Conservation (phyloP, 1,140 invertebrate genomes). For the Hormaphis cornu region DNA sequence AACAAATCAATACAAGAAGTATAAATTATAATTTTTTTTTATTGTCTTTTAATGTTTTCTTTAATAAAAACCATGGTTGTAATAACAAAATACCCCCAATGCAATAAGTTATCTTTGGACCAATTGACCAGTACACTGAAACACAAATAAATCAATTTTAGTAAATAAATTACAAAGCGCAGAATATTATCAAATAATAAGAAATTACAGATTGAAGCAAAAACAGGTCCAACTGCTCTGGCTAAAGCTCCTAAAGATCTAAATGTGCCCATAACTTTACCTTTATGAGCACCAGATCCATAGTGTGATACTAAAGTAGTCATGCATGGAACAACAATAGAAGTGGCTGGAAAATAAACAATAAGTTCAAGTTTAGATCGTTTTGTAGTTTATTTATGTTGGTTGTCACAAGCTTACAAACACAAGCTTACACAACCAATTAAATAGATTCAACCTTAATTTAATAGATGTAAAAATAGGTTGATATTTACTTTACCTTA, state of each 20-base stretch:
- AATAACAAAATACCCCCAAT: slow-evolving; percentile 57
- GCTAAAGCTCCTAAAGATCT: slow-evolving; percentile 87
- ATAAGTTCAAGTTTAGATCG: neutral
- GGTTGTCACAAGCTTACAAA: slow-evolving; percentile 23
- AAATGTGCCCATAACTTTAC: slow-evolving; percentile 85
- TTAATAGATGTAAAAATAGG: no score
- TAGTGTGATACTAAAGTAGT: slow-evolving; percentile 79
- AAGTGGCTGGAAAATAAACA: slow-evolving; percentile 59
- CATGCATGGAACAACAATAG: slow-evolving; percentile 87
- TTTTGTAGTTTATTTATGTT: neutral
- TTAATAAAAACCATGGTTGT: slow-evolving; percentile 46
- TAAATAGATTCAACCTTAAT: no score
- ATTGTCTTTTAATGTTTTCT: neutral
- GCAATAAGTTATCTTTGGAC: slow-evolving; percentile 63
- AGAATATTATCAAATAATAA: neutral
- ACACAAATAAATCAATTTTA: slow-evolving; percentile 39
- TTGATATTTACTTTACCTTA: no score
- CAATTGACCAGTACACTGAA: slow-evolving; percentile 72
- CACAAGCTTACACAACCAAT: no score
- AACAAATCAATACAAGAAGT: neutral
- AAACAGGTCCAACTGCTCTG: slow-evolving; percentile 78
- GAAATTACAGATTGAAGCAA: slow-evolving; percentile 63
- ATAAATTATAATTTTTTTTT: slow-evolving; percentile 4
- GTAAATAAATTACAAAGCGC: slow-evolving; percentile 25
- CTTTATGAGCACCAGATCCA: slow-evolving; percentile 76